Evolutionary conservation across 2,888 invertebrate species (phyloP).

Genomic region (Dioctria linearis): DNA sequence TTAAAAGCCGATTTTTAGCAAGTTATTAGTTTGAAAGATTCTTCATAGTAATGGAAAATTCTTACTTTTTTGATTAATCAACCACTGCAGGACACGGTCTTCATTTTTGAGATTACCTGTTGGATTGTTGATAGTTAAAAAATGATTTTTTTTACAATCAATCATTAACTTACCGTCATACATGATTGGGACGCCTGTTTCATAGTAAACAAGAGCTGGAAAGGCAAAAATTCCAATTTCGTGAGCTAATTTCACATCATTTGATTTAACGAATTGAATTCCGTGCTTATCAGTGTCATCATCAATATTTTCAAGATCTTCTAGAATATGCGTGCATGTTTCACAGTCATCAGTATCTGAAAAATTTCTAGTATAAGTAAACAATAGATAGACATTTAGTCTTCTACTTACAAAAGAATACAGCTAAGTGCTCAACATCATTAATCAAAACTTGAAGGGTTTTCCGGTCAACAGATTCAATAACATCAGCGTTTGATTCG

Average conservation of each 20-base stretch:
- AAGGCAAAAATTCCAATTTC: conserved; percentile 94
- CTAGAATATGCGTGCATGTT: conserved; percentile 86
- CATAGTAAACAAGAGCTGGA: conserved; percentile 93
- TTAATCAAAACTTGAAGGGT: conserved; percentile 90
- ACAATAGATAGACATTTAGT: not conserved
- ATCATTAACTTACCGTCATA: conserved; percentile 85
- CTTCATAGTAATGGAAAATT: conserved; percentile 73
- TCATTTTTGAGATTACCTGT: conserved; percentile 93
- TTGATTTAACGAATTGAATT: conserved; percentile 94
- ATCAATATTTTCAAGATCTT: conserved; percentile 92
- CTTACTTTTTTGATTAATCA: conserved; percentile 97
- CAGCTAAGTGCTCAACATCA: conserved; percentile 92
- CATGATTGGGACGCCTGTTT: conserved; percentile 94
- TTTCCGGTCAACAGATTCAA: conserved; percentile 92
- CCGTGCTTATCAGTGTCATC: conserved; percentile 94
- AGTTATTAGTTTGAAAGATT: conserved; percentile 51
- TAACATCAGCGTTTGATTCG: conserved; percentile 88
- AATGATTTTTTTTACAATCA: not conserved
- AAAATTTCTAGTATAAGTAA: conserved; percentile 27
- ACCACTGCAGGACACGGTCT: conserved; percentile 96
- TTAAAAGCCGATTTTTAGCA: conserved; percentile 47
- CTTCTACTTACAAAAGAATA: conserved; percentile 86
- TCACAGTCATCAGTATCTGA: conserved; percentile 88
- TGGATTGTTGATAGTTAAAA: conserved; percentile 15
- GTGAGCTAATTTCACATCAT: conserved; percentile 89